Evolutionary conservation across 1,140 invertebrate genomes (phyloP), one percentile per base, ranked within the genome.

Genomic region (Thaumatotibia leucotreta): DNA sequence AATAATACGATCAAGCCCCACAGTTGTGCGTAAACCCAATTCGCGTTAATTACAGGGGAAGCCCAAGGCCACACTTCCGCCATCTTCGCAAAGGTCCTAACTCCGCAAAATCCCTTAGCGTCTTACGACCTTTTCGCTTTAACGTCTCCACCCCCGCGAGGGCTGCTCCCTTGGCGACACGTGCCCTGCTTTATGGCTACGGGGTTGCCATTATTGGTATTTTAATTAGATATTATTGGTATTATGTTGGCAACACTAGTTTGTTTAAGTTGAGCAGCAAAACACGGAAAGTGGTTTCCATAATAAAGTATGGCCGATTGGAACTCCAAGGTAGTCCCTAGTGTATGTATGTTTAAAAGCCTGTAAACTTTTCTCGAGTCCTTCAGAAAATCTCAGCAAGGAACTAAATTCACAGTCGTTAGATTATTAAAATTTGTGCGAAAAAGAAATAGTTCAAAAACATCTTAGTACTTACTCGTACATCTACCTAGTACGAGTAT

Each of bases 21-120:
- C 35, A 29, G 39, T 64, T 45, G 63, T 67, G 22, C 27, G 11
- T 11, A 24, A 49, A 10, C 64, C 65, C 63, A 61, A 49, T 71
- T 63, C 62, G 58, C 68, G 50, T 71, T 74, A 74, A 74, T 74
- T 72, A 66, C 58, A 62, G 24, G 52, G 52, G 64, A 65, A 63
- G 61, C 66, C 68, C 72, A 74, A 72, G 69, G 69, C 58, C 67
- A 50, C 49, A 20, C 6, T 45, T 20, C 39, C 39, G 39, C 20
- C 20, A 2, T 4, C 4, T 8, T 20, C 4, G 20, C 14, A 45
- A 45, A 8, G 39, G 39, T 45, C 10, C 17, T 20, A 45, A 20
- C 14, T 17, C n/a, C 17, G n/a, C n/a, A n/a, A n/a, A n/a, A n/a
- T n/a, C n/a, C 8, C 17, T 20, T 5, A 45, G 6, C 39, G 6